Base-by-base conservation (phyloP, 2,888 invertebrate genomes). In the Drosophila sordidula region DNA sequence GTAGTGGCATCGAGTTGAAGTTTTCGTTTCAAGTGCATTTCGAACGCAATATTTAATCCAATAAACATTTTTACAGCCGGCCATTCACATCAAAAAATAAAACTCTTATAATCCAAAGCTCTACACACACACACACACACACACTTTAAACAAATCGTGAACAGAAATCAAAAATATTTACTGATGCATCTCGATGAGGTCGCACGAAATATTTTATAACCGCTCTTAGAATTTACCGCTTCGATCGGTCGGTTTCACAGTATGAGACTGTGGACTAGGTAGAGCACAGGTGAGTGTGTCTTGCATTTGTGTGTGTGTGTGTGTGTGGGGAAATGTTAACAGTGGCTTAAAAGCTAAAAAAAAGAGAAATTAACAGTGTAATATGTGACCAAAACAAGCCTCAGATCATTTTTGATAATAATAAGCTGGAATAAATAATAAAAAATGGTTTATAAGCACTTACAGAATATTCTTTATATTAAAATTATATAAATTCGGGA, bases 151-250 rank as follows among this genome's bases (percentile, higher is more conserved):
- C 26, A 39, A 61, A 57, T 57, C 57, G 45, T 64, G 67, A 66
- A 46, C 16, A 25, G 59, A 59, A 46, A 58, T 46, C 52, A 56
- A 58, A 63, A 63, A 47, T 59, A 51, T 62, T 63, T 55, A 46
- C 57, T 11, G 26, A 59, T 59, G 57, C 73, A 71, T 25, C 39
- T 18, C 46, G 26, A 66, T 49, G 38, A 68, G 49, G 46, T 55
- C 45, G 38, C 49, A 65, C 47, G 54, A 50, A 57, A 50, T 56
- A 50, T 62, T 72, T 73, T 67, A 73, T 56, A 67, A 68, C 46
- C 46, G 38, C 75, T 62, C 68, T 68, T 41, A 58, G 56, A 74
- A 74, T 73, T 74, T 55, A 74, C 68, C 51, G 58, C 75, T 57
- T 22, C 34, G 6, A 41, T 5, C 36, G 38, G 44, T 32, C 32